phyloP scores from a whole-genome alignment of 2,113 vertebrate genomes.

The Rostratula benghalensis region DNA sequence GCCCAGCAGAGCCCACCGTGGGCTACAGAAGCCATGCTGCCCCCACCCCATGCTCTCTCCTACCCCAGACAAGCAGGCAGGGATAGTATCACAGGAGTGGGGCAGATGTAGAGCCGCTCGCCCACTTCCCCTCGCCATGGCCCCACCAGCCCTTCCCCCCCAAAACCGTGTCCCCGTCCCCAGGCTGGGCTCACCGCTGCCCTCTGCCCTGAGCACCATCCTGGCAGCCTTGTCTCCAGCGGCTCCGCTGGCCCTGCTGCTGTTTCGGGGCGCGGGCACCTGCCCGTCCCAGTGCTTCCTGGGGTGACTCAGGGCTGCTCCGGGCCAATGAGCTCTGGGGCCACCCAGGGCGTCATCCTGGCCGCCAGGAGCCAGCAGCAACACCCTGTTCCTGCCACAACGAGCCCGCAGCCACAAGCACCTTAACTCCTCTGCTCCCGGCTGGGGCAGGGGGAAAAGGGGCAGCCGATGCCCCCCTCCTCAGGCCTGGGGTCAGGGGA shows the following conservation, averaged over 20 bases:
- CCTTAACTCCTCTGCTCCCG: conserved; percentile 21
- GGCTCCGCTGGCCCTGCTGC: fast-evolving
- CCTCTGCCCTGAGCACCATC: conserved; percentile 33
- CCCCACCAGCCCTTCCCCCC: background rate
- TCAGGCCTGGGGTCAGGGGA: fast-evolving
- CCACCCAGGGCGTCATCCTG: background rate
- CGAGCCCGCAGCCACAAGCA: background rate
- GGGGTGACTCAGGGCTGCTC: conserved; percentile 9
- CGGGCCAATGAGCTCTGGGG: background rate
- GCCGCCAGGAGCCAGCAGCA: background rate
- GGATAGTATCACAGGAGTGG: fast-evolving
- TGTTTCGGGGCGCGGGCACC: background rate
- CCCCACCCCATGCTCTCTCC: background rate
- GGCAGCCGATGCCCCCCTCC: background rate
- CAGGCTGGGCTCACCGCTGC: background rate
- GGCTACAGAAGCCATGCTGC: fast-evolving
- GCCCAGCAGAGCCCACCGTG: fast-evolving
- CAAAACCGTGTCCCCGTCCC: background rate
- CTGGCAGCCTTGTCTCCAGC: background rate
- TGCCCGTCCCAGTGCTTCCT: background rate
- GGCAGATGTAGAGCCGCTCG: fast-evolving
- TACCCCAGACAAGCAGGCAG: background rate
- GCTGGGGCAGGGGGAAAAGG: fast-evolving
- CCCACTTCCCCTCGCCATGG: fast-evolving
- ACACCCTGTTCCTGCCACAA: conserved; percentile 36